Conservation (phyloP, 2,797 vertebrate species). For the Acanthurus leucopareius region DNA sequence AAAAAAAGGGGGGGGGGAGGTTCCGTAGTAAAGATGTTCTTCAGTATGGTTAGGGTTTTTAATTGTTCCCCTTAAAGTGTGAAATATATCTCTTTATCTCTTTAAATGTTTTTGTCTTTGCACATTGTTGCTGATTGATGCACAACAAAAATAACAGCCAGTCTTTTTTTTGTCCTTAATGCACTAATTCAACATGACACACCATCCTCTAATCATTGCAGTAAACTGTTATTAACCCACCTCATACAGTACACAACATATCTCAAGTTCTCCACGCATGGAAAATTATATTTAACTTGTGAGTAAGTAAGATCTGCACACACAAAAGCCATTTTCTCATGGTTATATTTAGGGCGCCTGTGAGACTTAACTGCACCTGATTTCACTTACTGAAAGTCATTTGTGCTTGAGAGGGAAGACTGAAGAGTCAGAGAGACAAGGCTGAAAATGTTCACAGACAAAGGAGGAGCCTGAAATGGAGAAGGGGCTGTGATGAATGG, state of each 20-base stretch:
- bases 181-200: not conserved
- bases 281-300: not conserved
- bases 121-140: too few relatives aligned
- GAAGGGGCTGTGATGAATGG: slow-evolving; percentile 18
- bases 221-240: not conserved
- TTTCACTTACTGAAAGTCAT: slow-evolving; percentile 11
- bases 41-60: too few relatives aligned
- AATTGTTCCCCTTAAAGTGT: too few relatives aligned
- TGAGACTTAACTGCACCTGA: slow-evolving; percentile 5
- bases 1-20: too few relatives aligned
- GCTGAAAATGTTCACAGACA: too few relatives aligned
- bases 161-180: not conserved
- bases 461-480: slow-evolving; percentile 7
- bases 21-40: too few relatives aligned
- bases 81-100: too few relatives aligned
- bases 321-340: not conserved
- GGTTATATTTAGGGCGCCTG: not conserved
- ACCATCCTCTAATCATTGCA: not conserved
- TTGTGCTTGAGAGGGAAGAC: slow-evolving; percentile 14
- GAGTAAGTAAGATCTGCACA: not conserved
- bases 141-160: not conserved
- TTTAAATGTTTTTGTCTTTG: too few relatives aligned
- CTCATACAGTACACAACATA: not conserved
- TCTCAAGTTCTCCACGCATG: not conserved
- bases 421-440: too few relatives aligned